A percentile compares a stretch with the other conserved stretches of the same genome.
Conservation (phyloP, 2,797 vertebrate species). For the Anguilla anguilla region DNA sequence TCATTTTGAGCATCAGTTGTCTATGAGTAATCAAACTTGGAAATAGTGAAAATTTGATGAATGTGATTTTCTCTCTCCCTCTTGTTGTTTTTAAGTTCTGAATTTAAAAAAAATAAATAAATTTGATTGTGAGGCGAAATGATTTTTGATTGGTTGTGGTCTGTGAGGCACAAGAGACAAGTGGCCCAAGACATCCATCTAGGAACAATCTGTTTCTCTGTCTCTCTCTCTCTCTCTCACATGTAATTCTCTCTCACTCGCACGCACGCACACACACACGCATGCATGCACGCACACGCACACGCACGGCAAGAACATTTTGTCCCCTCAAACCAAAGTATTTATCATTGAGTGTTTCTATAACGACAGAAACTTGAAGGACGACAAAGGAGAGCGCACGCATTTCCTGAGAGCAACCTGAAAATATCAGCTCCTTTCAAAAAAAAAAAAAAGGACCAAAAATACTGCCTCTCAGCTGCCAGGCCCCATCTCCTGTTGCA, state of each 20-base stretch:
- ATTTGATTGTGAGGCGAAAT: no score
- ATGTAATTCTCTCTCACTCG: no score
- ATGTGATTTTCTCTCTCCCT: no score
- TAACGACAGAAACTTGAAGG: conserved; percentile 4
- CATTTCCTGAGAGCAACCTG: conserved; percentile 25
- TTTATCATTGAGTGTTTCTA: conserved; percentile 39
- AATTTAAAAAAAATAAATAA: no score
- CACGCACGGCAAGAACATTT: not conserved
- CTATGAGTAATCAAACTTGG: no score
- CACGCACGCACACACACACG: not conserved
- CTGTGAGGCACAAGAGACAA: no score
- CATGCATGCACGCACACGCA: not conserved
- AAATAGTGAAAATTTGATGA: no score
- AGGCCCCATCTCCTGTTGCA: conserved; percentile 37
- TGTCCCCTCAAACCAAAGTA: conserved; percentile 31
- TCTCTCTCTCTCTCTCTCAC: not conserved
- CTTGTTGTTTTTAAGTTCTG: no score
- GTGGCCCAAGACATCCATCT: no score
- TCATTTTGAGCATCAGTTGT: no score
- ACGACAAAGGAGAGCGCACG: conserved; percentile 12
- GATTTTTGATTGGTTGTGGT: no score
- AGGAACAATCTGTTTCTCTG: no score
- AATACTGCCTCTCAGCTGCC: not conserved
- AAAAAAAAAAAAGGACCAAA: not conserved
- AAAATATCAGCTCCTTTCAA: conserved; percentile 44